These are phyloP conservation scores for Ochropleura plecta DNA, from an alignment of 2,888 invertebrate species.

Conservation along the genomic window DNA sequence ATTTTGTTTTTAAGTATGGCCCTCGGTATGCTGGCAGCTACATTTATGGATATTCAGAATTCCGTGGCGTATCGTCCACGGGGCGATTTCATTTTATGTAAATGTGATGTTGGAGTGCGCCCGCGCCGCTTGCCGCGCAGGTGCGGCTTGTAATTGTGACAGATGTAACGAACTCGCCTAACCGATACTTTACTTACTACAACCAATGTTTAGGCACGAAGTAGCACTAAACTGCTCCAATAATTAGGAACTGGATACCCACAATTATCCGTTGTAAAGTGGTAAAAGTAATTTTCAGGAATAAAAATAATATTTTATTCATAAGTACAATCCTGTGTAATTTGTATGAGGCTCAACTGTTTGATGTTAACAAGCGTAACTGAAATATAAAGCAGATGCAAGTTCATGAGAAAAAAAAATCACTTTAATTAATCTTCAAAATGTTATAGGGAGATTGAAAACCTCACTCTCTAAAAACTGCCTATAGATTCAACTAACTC, in stretches of 20 bases:
- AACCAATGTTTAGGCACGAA: slow-evolving; percentile 64
- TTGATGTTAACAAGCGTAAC: neutral
- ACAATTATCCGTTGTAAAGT: slow-evolving; percentile 59
- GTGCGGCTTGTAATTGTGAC: slow-evolving; percentile 84
- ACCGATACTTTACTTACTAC: slow-evolving; percentile 66
- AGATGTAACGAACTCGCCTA: slow-evolving; percentile 76
- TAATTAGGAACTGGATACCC: slow-evolving; percentile 54
- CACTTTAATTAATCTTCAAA: neutral
- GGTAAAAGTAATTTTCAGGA: slow-evolving; percentile 33
- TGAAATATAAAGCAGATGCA: neutral
- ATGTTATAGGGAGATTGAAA: neutral
- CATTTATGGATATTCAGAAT: slow-evolving; percentile 90
- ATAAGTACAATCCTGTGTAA: neutral
- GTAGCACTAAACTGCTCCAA: slow-evolving; percentile 56
- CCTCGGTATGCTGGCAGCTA: slow-evolving; percentile 89
- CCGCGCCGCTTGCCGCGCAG: slow-evolving; percentile 67
- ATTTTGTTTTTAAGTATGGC: slow-evolving; percentile 91
- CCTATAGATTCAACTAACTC: neutral
- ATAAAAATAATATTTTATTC: slow-evolving; percentile 9
- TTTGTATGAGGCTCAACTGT: neutral
- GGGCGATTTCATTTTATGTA: slow-evolving; percentile 88
- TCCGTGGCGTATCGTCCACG: slow-evolving; percentile 86
- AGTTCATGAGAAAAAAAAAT: neutral
- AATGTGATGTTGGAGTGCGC: slow-evolving; percentile 76
- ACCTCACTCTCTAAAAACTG: neutral